phyloP scores from a whole-genome alignment of 2,797 vertebrate species.

The Halcyon leucocephala region DNA sequence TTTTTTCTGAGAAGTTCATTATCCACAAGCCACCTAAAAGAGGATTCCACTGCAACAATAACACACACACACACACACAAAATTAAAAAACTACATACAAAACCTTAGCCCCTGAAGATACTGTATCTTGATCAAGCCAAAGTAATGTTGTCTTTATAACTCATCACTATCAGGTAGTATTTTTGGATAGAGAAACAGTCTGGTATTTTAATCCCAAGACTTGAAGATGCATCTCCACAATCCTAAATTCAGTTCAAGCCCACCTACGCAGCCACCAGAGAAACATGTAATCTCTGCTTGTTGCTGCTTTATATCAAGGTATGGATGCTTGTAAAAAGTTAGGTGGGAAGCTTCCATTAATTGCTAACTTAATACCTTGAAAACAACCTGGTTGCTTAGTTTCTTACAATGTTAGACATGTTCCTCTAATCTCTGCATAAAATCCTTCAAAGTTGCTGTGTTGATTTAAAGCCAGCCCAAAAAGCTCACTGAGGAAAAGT shows the following conservation, averaged over 20 bases:
- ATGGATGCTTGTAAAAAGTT: neutral
- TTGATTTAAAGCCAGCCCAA: neutral
- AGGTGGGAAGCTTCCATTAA: neutral
- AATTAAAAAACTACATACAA: neutral
- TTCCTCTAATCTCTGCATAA: neutral
- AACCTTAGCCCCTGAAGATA: neutral
- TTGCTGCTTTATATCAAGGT: neutral
- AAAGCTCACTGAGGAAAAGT: neutral
- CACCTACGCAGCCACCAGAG: neutral
- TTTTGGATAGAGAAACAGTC: neutral
- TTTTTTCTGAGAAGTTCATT: slow-evolving; percentile 82
- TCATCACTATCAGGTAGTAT: neutral
- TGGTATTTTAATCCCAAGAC: neutral
- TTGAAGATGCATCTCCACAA: neutral
- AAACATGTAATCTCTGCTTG: neutral
- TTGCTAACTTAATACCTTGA: neutral
- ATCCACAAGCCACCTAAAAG: slow-evolving; percentile 86
- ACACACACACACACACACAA: neutral
- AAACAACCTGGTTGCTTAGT: neutral
- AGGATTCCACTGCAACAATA: slow-evolving; percentile 79
- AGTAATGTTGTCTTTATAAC: neutral
- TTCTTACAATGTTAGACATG: neutral
- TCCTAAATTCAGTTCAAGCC: neutral
- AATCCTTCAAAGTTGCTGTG: neutral
- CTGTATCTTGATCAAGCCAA: neutral